phyloP scores from a whole-genome alignment of 2,888 invertebrate species.

The Morpho helenor region DNA sequence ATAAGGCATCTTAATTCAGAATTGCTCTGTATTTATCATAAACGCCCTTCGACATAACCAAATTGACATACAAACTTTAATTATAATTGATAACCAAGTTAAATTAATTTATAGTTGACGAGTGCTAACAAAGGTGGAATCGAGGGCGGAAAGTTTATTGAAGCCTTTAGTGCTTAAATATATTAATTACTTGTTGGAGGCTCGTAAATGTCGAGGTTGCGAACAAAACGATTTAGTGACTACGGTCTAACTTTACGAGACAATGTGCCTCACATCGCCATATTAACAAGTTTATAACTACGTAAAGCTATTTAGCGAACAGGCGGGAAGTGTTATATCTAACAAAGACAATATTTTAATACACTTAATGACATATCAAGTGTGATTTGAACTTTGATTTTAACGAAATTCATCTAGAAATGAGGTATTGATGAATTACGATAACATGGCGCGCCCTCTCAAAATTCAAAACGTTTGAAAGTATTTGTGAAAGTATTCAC shows the following conservation, averaged over 20 bases:
- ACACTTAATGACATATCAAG: too few relatives aligned
- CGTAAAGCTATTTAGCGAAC: neutral
- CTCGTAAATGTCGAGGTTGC: conserved; percentile 12
- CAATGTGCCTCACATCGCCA: conserved; percentile 6
- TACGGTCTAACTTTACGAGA: conserved; percentile 8
- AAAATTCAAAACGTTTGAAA: too few relatives aligned
- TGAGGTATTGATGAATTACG: too few relatives aligned
- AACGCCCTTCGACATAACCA: neutral
- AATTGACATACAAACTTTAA: neutral
- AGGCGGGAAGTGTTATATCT: neutral
- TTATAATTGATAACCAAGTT: neutral
- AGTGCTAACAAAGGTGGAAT: conserved; percentile 1
- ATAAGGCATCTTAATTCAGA: too few relatives aligned
- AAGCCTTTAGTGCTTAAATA: conserved; percentile 1
- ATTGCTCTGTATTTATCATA: too few relatives aligned
- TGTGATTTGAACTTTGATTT: too few relatives aligned
- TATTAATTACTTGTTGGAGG: conserved; percentile 10
- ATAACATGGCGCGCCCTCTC: too few relatives aligned
- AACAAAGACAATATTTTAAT: too few relatives aligned
- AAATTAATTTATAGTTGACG: neutral
- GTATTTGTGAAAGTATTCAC: too few relatives aligned
- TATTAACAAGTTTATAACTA: conserved; percentile 8
- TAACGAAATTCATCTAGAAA: too few relatives aligned
- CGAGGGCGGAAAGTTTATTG: neutral
- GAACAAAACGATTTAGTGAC: conserved; percentile 9